Percentiles rank a stretch among this genome's conserved stretches.
phyloP scores from a whole-genome alignment of 2,888 invertebrate genomes.

The Vanessa cardui region DNA sequence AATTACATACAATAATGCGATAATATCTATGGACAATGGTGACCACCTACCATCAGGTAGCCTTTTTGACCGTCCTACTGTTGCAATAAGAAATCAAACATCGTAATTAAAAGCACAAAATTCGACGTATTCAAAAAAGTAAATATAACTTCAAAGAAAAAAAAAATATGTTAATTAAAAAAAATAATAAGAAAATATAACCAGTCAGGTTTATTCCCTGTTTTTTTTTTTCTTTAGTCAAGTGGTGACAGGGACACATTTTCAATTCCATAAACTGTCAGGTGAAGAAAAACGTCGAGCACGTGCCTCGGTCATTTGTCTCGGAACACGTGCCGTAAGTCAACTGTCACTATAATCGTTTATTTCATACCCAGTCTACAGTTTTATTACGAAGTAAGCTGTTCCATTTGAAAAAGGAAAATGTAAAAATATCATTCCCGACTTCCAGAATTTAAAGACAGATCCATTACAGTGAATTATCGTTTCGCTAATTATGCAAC shows the following conservation, averaged over 20 bases:
- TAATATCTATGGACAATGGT: no score
- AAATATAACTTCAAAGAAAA: not conserved
- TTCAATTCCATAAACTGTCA: slow-evolving; percentile 40
- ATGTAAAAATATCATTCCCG: not conserved
- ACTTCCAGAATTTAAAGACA: not conserved
- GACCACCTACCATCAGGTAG: no score
- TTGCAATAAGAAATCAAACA: no score
- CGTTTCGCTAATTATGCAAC: not conserved
- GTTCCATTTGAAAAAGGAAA: slow-evolving; percentile 8
- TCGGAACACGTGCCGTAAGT: slow-evolving; percentile 51
- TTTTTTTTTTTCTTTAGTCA: not conserved
- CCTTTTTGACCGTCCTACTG: no score
- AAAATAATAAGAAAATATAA: not conserved
- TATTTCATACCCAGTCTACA: slow-evolving; percentile 25
- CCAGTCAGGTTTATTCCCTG: not conserved
- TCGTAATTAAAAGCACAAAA: no score
- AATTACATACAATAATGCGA: no score
- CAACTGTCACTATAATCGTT: slow-evolving; percentile 53
- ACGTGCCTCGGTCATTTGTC: slow-evolving; percentile 43
- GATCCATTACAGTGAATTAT: not conserved
- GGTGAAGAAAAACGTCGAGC: slow-evolving; percentile 36
- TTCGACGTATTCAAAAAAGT: no score
- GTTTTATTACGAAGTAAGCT: slow-evolving; percentile 20
- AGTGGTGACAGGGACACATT: slow-evolving; percentile 26
- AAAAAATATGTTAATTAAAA: not conserved